These are phyloP conservation scores for Rhabdomys dilectus DNA, from an alignment of 2,113 vertebrate genomes.

Conservation along the genomic window DNA sequence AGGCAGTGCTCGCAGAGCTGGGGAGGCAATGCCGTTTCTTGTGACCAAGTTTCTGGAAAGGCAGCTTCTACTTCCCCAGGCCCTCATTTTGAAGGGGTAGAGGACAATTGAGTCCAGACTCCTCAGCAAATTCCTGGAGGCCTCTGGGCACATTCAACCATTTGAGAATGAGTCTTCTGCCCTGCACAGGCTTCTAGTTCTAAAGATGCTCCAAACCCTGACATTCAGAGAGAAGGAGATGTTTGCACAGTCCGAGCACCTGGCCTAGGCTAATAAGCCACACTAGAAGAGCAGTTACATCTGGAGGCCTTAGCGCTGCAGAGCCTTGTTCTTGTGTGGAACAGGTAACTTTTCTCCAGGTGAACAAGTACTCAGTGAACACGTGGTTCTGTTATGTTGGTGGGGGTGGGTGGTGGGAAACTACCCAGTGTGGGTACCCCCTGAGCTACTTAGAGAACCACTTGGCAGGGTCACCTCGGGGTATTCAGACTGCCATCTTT, in stretches of 20 bases:
- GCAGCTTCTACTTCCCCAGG: too few species aligned
- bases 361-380: background rate
- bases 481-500: background rate
- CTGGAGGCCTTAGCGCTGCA: background rate
- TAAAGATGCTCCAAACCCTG: background rate
- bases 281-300: background rate
- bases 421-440: background rate
- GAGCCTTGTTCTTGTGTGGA: background rate
- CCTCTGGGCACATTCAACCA: background rate
- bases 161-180: background rate
- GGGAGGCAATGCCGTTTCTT: background rate
- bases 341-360: background rate
- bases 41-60: fast-evolving
- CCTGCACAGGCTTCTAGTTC: background rate
- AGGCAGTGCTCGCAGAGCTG: background rate
- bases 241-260: background rate
- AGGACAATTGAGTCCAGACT: background rate
- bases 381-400: background rate
- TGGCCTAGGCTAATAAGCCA: background rate
- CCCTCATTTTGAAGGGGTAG: background rate
- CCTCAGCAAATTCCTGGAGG: background rate
- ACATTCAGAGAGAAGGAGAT: background rate
- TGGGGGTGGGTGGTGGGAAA: background rate
- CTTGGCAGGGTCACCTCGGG: background rate
- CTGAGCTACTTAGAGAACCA: background rate